Conservation (phyloP, 2,797 vertebrate species). For the Psittacula echo region DNA sequence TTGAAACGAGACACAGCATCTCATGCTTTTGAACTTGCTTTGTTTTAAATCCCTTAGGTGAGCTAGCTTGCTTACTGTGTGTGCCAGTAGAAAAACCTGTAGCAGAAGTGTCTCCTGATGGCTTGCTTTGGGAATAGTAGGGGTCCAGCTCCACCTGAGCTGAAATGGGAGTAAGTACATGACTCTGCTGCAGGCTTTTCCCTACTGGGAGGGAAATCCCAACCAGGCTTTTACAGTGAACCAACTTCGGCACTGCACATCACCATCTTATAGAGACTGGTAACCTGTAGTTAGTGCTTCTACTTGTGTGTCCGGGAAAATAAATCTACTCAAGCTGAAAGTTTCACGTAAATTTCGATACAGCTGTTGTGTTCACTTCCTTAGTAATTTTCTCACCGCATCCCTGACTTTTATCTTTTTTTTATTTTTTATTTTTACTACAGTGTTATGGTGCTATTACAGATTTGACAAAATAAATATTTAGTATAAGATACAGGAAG, state of each 20-base stretch:
- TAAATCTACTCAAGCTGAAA: background rate
- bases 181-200: background rate
- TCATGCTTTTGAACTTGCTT: background rate
- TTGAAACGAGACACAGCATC: background rate
- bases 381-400: background rate
- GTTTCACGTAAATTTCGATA: background rate
- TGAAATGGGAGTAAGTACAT: background rate
- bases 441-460: background rate
- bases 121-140: background rate
- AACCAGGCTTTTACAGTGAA: background rate
- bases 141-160: background rate
- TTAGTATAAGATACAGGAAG: background rate
- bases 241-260: accelerated
- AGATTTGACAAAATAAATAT: background rate
- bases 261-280: background rate
- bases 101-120: accelerated
- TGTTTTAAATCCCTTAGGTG: background rate
- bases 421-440: background rate
- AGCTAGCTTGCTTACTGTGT: background rate
- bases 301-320: background rate
- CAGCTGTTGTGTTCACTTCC: accelerated
- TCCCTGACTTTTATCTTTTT: background rate
- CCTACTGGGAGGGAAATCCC: background rate
- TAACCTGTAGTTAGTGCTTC: background rate
- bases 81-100: background rate